These are phyloP conservation scores for Muscicapa striata DNA, from an alignment of 2,797 vertebrate genomes.

Conservation along the genomic window DNA sequence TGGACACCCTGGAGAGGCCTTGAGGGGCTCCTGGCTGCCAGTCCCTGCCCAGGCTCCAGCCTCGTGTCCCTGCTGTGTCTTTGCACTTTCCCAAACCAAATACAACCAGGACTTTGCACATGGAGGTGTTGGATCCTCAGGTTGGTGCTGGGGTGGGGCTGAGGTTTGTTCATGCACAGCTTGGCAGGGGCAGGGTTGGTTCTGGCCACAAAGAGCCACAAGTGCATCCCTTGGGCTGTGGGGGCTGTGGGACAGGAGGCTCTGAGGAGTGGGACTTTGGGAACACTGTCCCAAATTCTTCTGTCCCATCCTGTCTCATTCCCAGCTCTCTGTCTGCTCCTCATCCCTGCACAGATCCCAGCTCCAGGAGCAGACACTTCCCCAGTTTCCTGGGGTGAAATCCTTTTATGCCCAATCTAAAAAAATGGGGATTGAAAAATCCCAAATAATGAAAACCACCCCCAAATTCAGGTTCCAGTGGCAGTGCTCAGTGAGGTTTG, in stretches of 20 bases:
- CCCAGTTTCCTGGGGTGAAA: background rate
- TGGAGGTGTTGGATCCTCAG: background rate
- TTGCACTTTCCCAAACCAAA: conserved; percentile 13
- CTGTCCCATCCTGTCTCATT: background rate
- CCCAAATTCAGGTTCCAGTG: background rate
- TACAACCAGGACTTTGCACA: background rate
- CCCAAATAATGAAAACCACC: background rate
- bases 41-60: background rate
- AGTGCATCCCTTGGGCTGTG: rapidly evolving
- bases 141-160: rapidly evolving
- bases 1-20: background rate
- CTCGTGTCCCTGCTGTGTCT: background rate
- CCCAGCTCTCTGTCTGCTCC: background rate
- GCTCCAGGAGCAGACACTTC: background rate
- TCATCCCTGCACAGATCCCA: background rate
- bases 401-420: background rate
- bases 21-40: background rate
- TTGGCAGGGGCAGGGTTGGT: background rate
- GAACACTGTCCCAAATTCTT: rapidly evolving
- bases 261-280: background rate
- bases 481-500: background rate
- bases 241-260: background rate
- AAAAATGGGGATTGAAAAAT: background rate
- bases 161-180: background rate
- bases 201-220: rapidly evolving